Base-by-base conservation (phyloP, 2,113 vertebrate species). In the Chrysochloris asiatica region DNA sequence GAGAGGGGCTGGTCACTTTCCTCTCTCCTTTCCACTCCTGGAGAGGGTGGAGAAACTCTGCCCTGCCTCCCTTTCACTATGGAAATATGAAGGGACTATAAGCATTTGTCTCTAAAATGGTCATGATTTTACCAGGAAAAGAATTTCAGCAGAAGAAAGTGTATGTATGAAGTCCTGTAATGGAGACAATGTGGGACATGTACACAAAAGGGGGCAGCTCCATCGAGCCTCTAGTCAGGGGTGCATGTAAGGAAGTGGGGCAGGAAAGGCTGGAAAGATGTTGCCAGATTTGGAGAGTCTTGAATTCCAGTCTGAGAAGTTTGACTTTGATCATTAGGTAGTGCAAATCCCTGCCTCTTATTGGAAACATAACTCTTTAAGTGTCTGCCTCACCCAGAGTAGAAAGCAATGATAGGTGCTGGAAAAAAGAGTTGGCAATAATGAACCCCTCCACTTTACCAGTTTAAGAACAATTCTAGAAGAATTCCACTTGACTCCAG, bases 291-390 rank as follows among this genome's bases (percentile, higher is more conserved):
- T 71, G 61, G 48, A 89, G 48, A 91, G 84, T 89, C 94, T 69
- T 1, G 9, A 81, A 93, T 93, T 94, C 94, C 94, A 90, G 86
- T 52, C 77, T 61, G 54, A 82, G 77, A 84, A 78, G n/a, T 26
- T 50, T 33, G 84, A 24, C 94, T 94, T 94, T 96, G 93, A 93
- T 93, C 91, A 73, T 26, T 24, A 86, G 59, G 72, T 67, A 78
- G 80, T 84, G 89, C 81, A 89, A 96, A 94, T 84, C 87, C 52
- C 45, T 12, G 54, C 43, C 38, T 89, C 93, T 94, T 91, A 87
- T 78, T 91, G 50, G 89, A 95, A 95, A 93, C 87, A 91, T 63
- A 81, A 69, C 72, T 45, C n/a, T n/a, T 50, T 26, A 19, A 83
- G 61, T 52, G 50, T 86, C 84, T 81, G 89, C 43, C 61, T 78